A percentile compares a stretch with the other conserved stretches of the same genome.
These are phyloP conservation scores for Agonopterix subpropinquella DNA, from an alignment of 2,888 invertebrate species.

Conservation along the genomic window DNA sequence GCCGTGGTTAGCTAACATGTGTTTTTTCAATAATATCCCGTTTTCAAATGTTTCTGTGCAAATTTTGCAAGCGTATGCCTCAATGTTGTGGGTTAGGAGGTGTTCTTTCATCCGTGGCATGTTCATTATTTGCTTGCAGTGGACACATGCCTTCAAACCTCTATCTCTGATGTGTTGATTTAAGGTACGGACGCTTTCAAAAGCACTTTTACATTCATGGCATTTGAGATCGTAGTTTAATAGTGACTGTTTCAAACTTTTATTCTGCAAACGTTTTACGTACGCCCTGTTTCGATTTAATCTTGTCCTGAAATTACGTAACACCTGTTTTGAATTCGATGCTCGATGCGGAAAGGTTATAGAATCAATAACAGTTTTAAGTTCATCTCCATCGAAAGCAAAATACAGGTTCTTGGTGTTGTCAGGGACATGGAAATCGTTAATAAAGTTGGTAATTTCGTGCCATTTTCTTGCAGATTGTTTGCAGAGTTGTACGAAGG, in stretches of 20 bases:
- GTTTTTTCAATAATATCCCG: not conserved
- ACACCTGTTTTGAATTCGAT: too few species aligned
- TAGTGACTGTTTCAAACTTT: slow-evolving; percentile 1
- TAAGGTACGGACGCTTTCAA: slow-evolving; percentile 16
- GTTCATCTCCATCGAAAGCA: too few species aligned
- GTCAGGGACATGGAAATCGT: too few species aligned
- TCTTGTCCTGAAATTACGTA: too few species aligned
- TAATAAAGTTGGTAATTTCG: slow-evolving; percentile 21
- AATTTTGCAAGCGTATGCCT: slow-evolving; percentile 19
- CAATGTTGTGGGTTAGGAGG: slow-evolving; percentile 18
- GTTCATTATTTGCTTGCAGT: slow-evolving; percentile 26
- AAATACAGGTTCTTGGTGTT: too few species aligned
- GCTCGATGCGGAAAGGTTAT: too few species aligned
- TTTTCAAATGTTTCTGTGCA: slow-evolving; percentile 27
- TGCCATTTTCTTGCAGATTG: slow-evolving; percentile 32
- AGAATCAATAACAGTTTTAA: too few species aligned
- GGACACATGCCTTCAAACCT: slow-evolving; percentile 25
- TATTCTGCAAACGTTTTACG: not conserved
- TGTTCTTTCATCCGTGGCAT: slow-evolving; percentile 19
- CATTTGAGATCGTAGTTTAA: slow-evolving; percentile 18
- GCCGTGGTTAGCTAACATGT: slow-evolving; percentile 1
- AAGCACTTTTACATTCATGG: slow-evolving; percentile 27
- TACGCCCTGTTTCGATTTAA: too few species aligned
- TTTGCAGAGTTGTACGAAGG: slow-evolving; percentile 32
- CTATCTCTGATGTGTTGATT: slow-evolving; percentile 31